phyloP scores from a whole-genome alignment of 2,888 invertebrate species.

The Timandra comae region DNA sequence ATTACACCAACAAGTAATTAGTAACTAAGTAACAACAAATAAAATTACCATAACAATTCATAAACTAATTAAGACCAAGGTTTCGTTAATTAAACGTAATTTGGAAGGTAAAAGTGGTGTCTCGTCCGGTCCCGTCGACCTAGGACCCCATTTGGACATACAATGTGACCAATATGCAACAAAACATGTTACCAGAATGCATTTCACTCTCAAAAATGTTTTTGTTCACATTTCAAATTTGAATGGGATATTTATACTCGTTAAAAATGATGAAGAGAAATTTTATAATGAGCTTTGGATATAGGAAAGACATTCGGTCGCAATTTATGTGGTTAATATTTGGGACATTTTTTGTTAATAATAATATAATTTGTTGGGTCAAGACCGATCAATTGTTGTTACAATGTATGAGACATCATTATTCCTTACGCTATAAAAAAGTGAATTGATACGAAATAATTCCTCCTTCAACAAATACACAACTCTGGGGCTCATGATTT shows the following conservation, averaged over 20 bases:
- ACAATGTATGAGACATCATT: no score
- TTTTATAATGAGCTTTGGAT: conserved; percentile 17
- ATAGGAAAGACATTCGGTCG: conserved; percentile 2
- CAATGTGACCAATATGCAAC: no score
- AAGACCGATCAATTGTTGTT: no score
- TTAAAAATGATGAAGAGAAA: conserved; percentile 8
- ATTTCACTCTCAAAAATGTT: conserved; percentile 37
- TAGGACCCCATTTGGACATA: conserved; percentile 29
- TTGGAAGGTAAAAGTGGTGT: conserved; percentile 30
- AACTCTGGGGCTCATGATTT: no score
- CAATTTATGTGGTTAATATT: no score
- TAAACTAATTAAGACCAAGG: conserved; percentile 7
- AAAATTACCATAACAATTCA: conserved; percentile 2
- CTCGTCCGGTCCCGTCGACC: conserved; percentile 25
- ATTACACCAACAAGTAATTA: no score
- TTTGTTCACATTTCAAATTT: conserved; percentile 22
- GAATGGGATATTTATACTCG: not conserved
- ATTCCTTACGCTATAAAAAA: no score
- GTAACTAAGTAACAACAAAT: no score
- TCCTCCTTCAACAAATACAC: no score
- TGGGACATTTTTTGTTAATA: no score
- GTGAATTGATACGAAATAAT: no score
- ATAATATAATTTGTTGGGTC: no score
- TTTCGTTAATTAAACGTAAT: not conserved
- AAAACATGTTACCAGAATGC: conserved; percentile 26